Conservation (phyloP, 2,888 invertebrate species). For the Synanthedon formicaeformis region DNA sequence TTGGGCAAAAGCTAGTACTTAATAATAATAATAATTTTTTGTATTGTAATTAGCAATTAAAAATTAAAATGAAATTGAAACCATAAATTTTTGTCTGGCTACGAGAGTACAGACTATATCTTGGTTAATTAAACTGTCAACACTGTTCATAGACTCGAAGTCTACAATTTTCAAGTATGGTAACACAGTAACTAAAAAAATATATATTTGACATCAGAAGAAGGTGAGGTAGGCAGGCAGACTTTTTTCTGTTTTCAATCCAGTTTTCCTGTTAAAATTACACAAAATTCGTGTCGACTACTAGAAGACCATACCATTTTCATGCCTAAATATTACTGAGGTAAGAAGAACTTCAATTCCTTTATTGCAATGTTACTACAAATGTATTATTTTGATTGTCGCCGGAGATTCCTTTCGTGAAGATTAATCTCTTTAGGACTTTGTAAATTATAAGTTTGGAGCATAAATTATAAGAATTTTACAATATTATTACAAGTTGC, state of each 20-base stretch:
- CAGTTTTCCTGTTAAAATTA: slow-evolving; percentile 60
- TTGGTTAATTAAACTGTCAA: slow-evolving; percentile 18
- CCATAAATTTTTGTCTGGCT: too few species aligned
- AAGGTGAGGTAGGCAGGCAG: slow-evolving; percentile 68
- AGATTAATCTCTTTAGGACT: slow-evolving; percentile 44
- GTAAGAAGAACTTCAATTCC: slow-evolving; percentile 29
- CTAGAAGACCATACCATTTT: slow-evolving; percentile 48
- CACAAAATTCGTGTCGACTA: slow-evolving; percentile 47
- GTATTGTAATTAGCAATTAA: too few species aligned
- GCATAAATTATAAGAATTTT: too few species aligned
- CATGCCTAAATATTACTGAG: slow-evolving; percentile 63
- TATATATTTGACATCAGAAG: neutral
- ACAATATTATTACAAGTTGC: neutral
- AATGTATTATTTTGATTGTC: slow-evolving; percentile 41
- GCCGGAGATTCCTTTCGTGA: slow-evolving; percentile 43
- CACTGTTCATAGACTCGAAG: slow-evolving; percentile 11
- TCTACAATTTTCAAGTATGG: too few species aligned
- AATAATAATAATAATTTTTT: too few species aligned
- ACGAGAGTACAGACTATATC: too few species aligned
- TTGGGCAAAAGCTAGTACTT: too few species aligned
- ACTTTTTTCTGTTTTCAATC: slow-evolving; percentile 68
- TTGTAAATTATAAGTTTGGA: neutral
- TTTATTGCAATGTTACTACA: slow-evolving; percentile 1
- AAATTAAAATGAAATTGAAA: too few species aligned
- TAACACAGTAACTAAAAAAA: neutral